Base-by-base conservation (phyloP, 2,888 invertebrate genomes). In the Craniophora ligustri region DNA sequence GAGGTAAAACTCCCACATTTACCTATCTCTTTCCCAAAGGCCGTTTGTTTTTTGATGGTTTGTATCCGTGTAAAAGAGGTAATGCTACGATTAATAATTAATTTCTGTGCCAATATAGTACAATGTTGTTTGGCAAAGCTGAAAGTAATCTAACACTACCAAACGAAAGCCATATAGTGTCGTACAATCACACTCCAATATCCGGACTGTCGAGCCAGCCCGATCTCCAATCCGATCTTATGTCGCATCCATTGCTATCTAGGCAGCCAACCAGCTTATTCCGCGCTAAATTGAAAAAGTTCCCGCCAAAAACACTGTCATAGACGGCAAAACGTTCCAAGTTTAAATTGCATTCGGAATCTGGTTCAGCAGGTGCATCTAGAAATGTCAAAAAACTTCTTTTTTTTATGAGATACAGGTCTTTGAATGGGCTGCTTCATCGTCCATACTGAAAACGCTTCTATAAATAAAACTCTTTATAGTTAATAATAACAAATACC, bases 321-420 rank as follows among this genome's bases (percentile, higher is more conserved):
- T 48, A 46, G 10, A 23, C 35, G 34, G 41, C 39, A 59, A 63
- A 44, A 16, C 30, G 41, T 67, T 47, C 54, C 34, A 59, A 57
- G 53, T 69, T 60, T 55, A 55, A 69, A 67, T 67, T 67, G 42
- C 45, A 58, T 62, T 65, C 13, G 21, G 47, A 53, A 67, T 16
- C 11, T 47, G 31, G n/a, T 15, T 50, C 18, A 14, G 16, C 30
- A 42, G 26, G 58, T 48, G 54, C 41, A 51, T 8, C 21, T 50
- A 7, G 35, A 3, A 31, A 26, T 48, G 15, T 21, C 6, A 18
- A 23, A 21, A 21, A 8, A 7, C n/a, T 3, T 26, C 15, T 15
- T 19, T 39, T 44, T 19, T 38, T 38, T 11, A 1, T 4, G 4
- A 28, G 6, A 1, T 32, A 5, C 0, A 2, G 5, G 41, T 14